A percentile compares a stretch with the other conserved stretches of the same genome.
Evolutionary conservation across 2,888 invertebrate genomes (phyloP).

Genomic region (Plemyria rubiginata): DNA sequence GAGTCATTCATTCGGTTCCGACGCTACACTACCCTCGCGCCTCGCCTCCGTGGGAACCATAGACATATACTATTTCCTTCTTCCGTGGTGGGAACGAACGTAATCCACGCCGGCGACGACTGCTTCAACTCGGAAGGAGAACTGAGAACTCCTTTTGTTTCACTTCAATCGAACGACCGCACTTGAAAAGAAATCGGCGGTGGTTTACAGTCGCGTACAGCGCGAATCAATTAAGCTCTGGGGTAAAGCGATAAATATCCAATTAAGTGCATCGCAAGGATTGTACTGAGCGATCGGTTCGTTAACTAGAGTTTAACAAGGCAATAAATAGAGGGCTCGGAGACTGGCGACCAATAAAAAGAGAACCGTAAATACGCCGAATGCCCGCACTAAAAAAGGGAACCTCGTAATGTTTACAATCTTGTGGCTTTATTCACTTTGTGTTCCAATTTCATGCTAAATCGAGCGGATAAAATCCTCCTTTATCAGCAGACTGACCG

Average conservation of each 20-base stretch:
- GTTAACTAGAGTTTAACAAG: conserved; percentile 84
- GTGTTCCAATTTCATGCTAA: conserved; percentile 85
- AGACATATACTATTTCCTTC: no score
- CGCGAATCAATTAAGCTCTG: conserved; percentile 74
- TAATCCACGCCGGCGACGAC: conserved; percentile 41
- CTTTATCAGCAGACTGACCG: conserved; percentile 82
- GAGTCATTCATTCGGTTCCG: conserved; percentile 80
- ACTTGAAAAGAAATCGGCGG: conserved; percentile 49
- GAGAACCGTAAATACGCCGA: conserved; percentile 80
- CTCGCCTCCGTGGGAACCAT: no score
- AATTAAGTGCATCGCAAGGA: conserved; percentile 72
- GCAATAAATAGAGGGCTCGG: conserved; percentile 77
- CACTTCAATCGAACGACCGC: conserved; percentile 53
- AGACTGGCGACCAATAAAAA: conserved; percentile 77
- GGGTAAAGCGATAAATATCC: conserved; percentile 74
- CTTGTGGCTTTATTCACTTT: conserved; percentile 85
- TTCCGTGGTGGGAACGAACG: conserved; percentile 78
- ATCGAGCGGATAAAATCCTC: conserved; percentile 83
- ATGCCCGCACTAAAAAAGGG: conserved; percentile 80
- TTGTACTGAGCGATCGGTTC: conserved; percentile 71
- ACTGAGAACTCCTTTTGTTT: conserved; percentile 52
- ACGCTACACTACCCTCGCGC: conserved; percentile 62
- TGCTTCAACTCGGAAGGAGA: conserved; percentile 47
- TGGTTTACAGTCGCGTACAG: conserved; percentile 60
- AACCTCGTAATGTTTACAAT: conserved; percentile 84